A percentile compares a stretch with the other conserved stretches of the same genome.
phyloP scores from a whole-genome alignment of 2,797 vertebrate genomes.

The Zenarchopterus dispar region DNA sequence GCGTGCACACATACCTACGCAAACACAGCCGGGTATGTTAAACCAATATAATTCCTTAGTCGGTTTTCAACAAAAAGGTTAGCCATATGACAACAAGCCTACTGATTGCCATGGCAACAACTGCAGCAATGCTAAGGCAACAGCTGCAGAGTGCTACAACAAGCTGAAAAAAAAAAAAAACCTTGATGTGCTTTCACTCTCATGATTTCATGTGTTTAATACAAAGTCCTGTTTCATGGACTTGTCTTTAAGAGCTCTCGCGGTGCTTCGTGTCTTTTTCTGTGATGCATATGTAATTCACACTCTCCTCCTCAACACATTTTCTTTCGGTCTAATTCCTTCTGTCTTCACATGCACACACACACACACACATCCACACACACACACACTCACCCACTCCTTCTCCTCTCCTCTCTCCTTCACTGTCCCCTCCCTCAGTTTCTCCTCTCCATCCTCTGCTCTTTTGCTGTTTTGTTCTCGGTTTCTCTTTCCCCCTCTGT shows the following conservation, averaged over 20 bases:
- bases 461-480: slow-evolving; percentile 69
- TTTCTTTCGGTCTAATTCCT: slow-evolving; percentile 81
- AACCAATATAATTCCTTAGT: slow-evolving; percentile 9
- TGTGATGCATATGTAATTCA: slow-evolving; percentile 81
- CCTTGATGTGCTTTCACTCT: slow-evolving; percentile 46
- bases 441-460: slow-evolving; percentile 72
- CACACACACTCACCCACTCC: slow-evolving; percentile 56
- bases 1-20: slow-evolving; percentile 3
- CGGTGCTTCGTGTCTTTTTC: slow-evolving; percentile 57
- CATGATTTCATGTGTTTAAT: slow-evolving; percentile 31
- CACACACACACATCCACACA: slow-evolving; percentile 3
- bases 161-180: slow-evolving; percentile 74
- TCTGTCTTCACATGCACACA: slow-evolving; percentile 69
- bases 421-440: slow-evolving; percentile 72
- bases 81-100: slow-evolving; percentile 78
- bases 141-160: slow-evolving; percentile 82
- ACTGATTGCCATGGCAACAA: slow-evolving; percentile 82
- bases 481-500: slow-evolving; percentile 63
- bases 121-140: slow-evolving; percentile 85
- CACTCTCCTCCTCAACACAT: slow-evolving; percentile 79
- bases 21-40: slow-evolving; percentile 28
- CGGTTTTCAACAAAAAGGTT: slow-evolving; percentile 29
- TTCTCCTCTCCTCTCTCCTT: slow-evolving; percentile 64
- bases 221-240: slow-evolving; percentile 28
- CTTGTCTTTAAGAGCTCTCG: slow-evolving; percentile 35